Base-by-base conservation (phyloP, 2,797 vertebrate genomes). In the Neoniphon sammara region DNA sequence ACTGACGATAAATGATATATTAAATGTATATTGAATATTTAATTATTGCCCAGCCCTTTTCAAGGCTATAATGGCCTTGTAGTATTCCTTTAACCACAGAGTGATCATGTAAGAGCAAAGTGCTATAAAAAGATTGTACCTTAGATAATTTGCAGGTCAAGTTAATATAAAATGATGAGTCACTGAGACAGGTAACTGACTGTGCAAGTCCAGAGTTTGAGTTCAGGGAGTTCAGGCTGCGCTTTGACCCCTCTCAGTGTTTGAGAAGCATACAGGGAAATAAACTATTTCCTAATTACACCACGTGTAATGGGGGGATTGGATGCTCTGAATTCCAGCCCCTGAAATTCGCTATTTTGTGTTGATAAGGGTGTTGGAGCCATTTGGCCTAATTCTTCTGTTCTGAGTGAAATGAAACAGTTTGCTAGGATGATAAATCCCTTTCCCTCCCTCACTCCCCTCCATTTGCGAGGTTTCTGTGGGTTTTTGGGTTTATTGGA, bases 381-480 rank as follows among this genome's bases (percentile, higher is more conserved):
- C 65, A 58, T 88, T 88, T 86, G 85, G 74, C 86, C 85, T 87
- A 85, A 86, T 90, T 91, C 87, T 87, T 84, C 63, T 78, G 77
- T 78, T 80, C 65, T 20, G 52, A 81, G 60, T 86, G 73, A 79
- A 88, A 90, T 86, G 58, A 90, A 89, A 82, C 73, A 66, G 80
- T 89, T 85, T 64, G 66, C 69, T 21, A 39, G 27, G 68, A 68
- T 81, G 75, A 89, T 89, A 88, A 91, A 90, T 80, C 85, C 80
- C 70, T 63, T 12, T 27, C 57, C 44, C 12, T 44, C 21, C n/a
- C 25, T 25, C 12, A 23, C 21, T 11, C 63, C 61, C 47, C 18
- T 46, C 34, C 23, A 23, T 75, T 81, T 47, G 49, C 62, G 66
- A 63, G 70, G 66, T 84, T 80, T 82, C 75, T 73, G 71, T 70